These are phyloP conservation scores for Mesorhabditis belari DNA, from an alignment of 2,888 invertebrate genomes.

Conservation along the genomic window DNA sequence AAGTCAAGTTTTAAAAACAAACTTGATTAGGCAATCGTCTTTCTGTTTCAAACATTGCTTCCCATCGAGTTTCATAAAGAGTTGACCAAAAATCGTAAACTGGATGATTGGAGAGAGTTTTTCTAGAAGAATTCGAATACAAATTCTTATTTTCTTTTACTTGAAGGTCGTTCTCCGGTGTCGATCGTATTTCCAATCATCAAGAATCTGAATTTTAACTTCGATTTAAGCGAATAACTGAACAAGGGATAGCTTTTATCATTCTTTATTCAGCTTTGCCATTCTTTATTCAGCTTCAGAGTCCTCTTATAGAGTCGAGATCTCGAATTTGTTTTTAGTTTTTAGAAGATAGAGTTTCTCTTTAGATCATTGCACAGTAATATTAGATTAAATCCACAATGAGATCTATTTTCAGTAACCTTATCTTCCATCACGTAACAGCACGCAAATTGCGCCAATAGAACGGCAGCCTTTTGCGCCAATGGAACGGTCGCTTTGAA, in stretches of 20 bases:
- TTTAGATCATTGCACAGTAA: no score
- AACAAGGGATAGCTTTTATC: no score
- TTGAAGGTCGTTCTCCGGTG: conserved; percentile 25
- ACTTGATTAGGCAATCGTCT: conserved; percentile 20
- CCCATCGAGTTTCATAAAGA: conserved; percentile 16
- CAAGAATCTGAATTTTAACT: conserved; percentile 15
- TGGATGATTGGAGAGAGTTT: conserved; percentile 28
- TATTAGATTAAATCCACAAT: no score
- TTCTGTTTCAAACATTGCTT: conserved; percentile 21
- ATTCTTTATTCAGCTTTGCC: no score
- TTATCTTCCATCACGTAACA: conserved; percentile 25
- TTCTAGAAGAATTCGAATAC: conserved; percentile 14
- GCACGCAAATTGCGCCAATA: conserved; percentile 36
- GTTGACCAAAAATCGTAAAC: conserved; percentile 40
- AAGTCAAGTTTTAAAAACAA: neutral
- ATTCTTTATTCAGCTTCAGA: no score
- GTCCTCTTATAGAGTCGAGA: no score
- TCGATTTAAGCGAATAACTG: no score
- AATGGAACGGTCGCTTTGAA: no score
- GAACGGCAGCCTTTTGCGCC: no score
- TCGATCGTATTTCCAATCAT: conserved; percentile 26
- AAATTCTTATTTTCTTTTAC: conserved; percentile 5
- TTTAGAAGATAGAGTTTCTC: no score
- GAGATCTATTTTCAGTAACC: neutral
- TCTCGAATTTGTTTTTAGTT: no score